These are phyloP conservation scores for Nephrotoma guestfalica DNA, from an alignment of 2,888 invertebrate species.

Conservation along the genomic window DNA sequence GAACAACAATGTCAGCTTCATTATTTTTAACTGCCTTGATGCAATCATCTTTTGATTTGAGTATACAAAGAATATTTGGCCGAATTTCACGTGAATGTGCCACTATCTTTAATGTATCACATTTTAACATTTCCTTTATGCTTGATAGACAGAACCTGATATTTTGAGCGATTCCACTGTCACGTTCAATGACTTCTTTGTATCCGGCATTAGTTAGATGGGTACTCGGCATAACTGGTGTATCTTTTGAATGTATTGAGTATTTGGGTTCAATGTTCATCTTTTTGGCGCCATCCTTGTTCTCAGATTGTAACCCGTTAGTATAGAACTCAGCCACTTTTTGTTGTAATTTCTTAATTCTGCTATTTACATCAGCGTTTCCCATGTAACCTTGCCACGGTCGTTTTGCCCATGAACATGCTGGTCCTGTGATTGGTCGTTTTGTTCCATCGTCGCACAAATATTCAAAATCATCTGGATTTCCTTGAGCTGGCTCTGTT, in stretches of 20 bases:
- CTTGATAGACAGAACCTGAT: slow-evolving; percentile 53
- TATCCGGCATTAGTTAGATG: slow-evolving; percentile 51
- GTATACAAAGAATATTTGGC: slow-evolving; percentile 64
- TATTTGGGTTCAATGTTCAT: slow-evolving; percentile 24
- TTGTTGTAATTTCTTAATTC: slow-evolving; percentile 16
- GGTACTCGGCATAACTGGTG: slow-evolving; percentile 32
- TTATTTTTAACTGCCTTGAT: slow-evolving; percentile 19
- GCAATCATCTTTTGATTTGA: slow-evolving; percentile 42
- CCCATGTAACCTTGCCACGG: slow-evolving; percentile 72
- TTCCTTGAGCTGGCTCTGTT: slow-evolving; percentile 37
- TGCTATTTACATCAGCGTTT: slow-evolving; percentile 43
- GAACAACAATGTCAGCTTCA: slow-evolving; percentile 23
- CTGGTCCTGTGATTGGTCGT: slow-evolving; percentile 45
- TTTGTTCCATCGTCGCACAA: slow-evolving; percentile 66
- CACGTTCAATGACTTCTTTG: slow-evolving; percentile 55
- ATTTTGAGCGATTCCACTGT: slow-evolving; percentile 51
- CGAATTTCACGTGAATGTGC: slow-evolving; percentile 65
- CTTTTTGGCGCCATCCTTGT: slow-evolving; percentile 49
- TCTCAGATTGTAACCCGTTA: slow-evolving; percentile 57
- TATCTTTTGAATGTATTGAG: neutral
- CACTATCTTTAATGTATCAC: slow-evolving; percentile 50
- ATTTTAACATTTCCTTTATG: slow-evolving; percentile 56
- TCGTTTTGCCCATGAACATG: slow-evolving; percentile 70
- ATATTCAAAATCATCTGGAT: slow-evolving; percentile 54
- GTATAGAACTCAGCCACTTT: slow-evolving; percentile 30